A percentile compares a stretch with the other conserved stretches of the same genome.
These are phyloP conservation scores for Eurosta solidaginis DNA, from an alignment of 1,140 invertebrate genomes.

Conservation along the genomic window DNA sequence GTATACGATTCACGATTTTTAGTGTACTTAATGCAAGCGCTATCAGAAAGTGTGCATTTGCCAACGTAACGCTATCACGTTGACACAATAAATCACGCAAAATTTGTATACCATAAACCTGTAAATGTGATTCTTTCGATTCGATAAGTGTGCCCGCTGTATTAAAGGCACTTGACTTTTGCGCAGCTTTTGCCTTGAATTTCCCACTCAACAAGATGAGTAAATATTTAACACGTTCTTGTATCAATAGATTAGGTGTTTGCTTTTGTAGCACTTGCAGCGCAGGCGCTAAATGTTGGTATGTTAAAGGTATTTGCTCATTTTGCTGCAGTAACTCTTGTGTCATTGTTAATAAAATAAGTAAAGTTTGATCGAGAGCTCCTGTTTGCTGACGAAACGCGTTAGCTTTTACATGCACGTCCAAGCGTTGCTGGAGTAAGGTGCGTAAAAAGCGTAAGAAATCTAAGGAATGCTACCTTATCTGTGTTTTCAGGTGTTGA, in stretches of 20 bases:
- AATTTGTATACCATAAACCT: constrained; percentile 53
- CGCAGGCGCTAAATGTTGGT: constrained; percentile 13
- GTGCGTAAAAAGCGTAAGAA: constrained; percentile 42
- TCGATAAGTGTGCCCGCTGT: constrained; percentile 46
- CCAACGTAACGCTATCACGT: constrained; percentile 41
- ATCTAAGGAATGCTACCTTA: constrained; percentile 39
- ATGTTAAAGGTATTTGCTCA: constrained; percentile 6
- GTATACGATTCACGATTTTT: constrained; percentile 52
- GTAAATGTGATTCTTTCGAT: constrained; percentile 45
- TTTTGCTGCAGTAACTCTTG: constrained; percentile 47
- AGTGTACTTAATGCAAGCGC: constrained; percentile 49
- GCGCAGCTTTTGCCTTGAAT: background rate
- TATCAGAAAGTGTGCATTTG: constrained; percentile 47
- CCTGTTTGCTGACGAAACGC: background rate
- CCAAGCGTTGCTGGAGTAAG: constrained; percentile 35
- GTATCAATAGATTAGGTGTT: constrained; percentile 34
- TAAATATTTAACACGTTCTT: constrained; percentile 37
- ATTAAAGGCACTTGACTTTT: constrained; percentile 36
- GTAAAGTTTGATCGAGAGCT: constrained; percentile 40
- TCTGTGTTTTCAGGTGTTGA: constrained; percentile 44
- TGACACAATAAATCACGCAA: constrained; percentile 44
- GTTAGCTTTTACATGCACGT: background rate
- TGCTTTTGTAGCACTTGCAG: constrained; percentile 30
- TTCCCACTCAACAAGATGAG: constrained; percentile 34
- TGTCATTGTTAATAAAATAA: constrained; percentile 46